These are phyloP conservation scores for Globodera rostochiensis DNA, from an alignment of 1,140 invertebrate genomes.

Conservation along the genomic window DNA sequence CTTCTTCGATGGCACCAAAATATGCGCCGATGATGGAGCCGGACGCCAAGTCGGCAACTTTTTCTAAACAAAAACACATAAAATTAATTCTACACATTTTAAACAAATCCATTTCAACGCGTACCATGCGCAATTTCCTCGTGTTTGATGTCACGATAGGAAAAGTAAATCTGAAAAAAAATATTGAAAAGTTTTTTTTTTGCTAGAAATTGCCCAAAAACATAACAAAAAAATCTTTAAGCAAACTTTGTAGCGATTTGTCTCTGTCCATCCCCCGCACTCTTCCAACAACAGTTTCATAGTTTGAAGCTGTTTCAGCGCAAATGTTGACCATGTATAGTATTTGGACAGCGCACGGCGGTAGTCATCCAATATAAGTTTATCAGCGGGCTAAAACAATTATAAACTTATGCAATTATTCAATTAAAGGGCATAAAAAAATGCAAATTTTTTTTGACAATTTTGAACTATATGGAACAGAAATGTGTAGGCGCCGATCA, in stretches of 20 bases:
- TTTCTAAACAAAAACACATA: constrained; percentile 19
- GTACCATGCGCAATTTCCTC: constrained; percentile 27
- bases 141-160: constrained; percentile 29
- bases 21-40: constrained; percentile 23
- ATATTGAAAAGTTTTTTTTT: not conserved
- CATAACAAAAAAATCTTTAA: not conserved
- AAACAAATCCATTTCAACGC: not conserved
- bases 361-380: constrained; percentile 29
- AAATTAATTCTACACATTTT: not conserved
- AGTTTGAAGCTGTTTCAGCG: constrained; percentile 27
- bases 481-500: no score
- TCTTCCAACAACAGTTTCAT: constrained; percentile 37
- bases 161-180: constrained; percentile 34
- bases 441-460: not conserved
- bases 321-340: constrained; percentile 34
- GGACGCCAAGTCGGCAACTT: constrained; percentile 23
- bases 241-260: constrained; percentile 39
- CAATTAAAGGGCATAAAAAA: not conserved
- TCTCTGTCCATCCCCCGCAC: constrained; percentile 37
- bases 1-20: constrained; percentile 29
- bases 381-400: constrained; percentile 29
- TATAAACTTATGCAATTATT: not conserved
- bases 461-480: no score
- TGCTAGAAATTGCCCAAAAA: no score
- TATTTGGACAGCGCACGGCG: constrained; percentile 34